phyloP scores from a whole-genome alignment of 2,888 invertebrate genomes.

The Tachina lurida region DNA sequence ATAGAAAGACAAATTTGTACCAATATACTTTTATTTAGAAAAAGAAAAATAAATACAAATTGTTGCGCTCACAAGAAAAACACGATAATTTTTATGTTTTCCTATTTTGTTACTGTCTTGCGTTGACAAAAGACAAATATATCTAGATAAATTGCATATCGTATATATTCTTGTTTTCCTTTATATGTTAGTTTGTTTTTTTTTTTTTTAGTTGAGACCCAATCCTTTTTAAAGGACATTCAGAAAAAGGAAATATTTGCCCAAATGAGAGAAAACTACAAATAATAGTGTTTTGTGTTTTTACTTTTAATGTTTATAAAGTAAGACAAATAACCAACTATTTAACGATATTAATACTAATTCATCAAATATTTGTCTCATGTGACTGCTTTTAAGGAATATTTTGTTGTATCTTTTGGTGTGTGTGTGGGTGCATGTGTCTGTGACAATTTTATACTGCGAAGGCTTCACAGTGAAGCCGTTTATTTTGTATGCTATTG shows the following conservation, averaged over 20 bases:
- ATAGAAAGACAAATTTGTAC: neutral
- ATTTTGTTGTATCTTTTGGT: neutral
- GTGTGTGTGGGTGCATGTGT: neutral
- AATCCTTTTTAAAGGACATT: neutral
- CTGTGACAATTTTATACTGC: neutral
- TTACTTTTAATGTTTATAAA: too few relatives aligned
- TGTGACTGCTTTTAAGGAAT: neutral
- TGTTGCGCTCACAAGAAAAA: neutral
- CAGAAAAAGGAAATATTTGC: neutral
- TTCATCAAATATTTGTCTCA: neutral
- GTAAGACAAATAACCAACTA: too few relatives aligned
- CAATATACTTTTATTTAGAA: neutral
- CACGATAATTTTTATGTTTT: neutral
- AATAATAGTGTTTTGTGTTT: too few relatives aligned
- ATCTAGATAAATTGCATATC: conserved; percentile 61
- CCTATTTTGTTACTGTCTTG: neutral
- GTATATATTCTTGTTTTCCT: conserved; percentile 13
- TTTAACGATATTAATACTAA: too few relatives aligned
- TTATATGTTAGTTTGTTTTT: neutral
- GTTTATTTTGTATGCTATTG: conserved; percentile 44
- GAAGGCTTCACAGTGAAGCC: neutral
- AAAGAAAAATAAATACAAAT: neutral
- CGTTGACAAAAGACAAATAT: conserved; percentile 46
- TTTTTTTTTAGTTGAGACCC: neutral
- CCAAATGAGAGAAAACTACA: too few relatives aligned